These are phyloP conservation scores for Coreius guichenoti DNA, from an alignment of 2,797 vertebrate species.

Conservation along the genomic window DNA sequence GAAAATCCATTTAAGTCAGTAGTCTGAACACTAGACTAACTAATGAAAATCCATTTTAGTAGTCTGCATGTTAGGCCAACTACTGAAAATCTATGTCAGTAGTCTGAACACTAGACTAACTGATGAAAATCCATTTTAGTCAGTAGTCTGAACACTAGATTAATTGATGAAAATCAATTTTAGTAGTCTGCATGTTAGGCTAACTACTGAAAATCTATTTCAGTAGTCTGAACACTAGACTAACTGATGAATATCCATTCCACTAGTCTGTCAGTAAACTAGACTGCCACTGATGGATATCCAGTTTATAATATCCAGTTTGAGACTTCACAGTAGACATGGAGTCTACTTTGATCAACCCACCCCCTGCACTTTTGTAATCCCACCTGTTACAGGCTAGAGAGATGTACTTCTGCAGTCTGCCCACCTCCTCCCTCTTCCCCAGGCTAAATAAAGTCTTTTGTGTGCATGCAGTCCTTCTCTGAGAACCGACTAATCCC, in stretches of 20 bases:
- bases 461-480: conserved; percentile 58
- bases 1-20: not conserved
- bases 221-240: not conserved
- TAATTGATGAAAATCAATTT: not conserved
- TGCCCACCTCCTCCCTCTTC: conserved; percentile 48
- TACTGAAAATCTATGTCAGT: too few species aligned
- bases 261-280: not conserved
- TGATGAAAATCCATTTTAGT: too few species aligned
- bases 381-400: conserved; percentile 74
- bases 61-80: not conserved
- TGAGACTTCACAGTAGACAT: not conserved
- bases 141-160: not conserved
- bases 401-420: conserved; percentile 68
- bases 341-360: conserved; percentile 5
- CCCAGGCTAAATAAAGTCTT: conserved; percentile 67
- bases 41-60: not conserved
- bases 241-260: not conserved
- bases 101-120: too few species aligned
- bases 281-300: not conserved
- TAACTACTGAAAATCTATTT: not conserved
- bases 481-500: conserved; percentile 38
- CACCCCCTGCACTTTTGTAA: conserved; percentile 61
- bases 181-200: too few species aligned
- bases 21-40: too few species aligned
- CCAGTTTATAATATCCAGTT: not conserved